A percentile compares a stretch with the other conserved stretches of the same genome.
phyloP scores from a whole-genome alignment of 2,113 vertebrate species.

The Motacilla tschutschensis region DNA sequence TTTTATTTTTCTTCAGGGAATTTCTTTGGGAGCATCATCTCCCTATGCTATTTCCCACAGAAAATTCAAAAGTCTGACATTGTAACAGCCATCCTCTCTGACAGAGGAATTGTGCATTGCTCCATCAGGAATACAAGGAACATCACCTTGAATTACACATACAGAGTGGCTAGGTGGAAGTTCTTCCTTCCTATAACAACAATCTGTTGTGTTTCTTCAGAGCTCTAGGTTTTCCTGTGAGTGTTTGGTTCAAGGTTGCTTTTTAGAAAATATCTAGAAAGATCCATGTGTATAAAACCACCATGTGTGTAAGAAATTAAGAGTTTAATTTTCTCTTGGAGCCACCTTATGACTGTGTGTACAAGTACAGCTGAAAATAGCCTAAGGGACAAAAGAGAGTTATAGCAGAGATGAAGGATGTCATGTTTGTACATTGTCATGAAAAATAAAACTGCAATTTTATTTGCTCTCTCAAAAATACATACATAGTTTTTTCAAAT shows the following conservation, averaged over 20 bases:
- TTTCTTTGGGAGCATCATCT: background rate
- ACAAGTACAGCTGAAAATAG: background rate
- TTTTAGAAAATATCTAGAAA: background rate
- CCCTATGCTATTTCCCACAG: background rate
- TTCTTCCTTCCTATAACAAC: background rate
- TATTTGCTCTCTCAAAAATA: background rate
- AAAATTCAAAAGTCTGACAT: background rate
- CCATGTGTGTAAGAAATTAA: background rate
- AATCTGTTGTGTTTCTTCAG: background rate
- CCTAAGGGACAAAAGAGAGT: background rate
- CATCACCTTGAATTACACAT: background rate
- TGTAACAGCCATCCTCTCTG: background rate
- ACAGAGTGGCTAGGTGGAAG: background rate
- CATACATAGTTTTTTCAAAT: background rate
- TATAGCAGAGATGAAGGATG: background rate
- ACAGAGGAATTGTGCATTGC: background rate
- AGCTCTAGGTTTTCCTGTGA: background rate
- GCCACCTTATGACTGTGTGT: background rate
- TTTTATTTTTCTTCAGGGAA: background rate
- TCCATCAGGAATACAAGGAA: background rate
- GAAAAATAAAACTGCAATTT: background rate
- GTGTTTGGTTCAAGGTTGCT: background rate
- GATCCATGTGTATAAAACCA: fast-evolving
- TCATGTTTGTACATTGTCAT: background rate
- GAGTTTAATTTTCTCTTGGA: background rate